Evolutionary conservation across 2,797 vertebrate species (phyloP).

Genomic region (Gymnoscopelus braueri): DNA sequence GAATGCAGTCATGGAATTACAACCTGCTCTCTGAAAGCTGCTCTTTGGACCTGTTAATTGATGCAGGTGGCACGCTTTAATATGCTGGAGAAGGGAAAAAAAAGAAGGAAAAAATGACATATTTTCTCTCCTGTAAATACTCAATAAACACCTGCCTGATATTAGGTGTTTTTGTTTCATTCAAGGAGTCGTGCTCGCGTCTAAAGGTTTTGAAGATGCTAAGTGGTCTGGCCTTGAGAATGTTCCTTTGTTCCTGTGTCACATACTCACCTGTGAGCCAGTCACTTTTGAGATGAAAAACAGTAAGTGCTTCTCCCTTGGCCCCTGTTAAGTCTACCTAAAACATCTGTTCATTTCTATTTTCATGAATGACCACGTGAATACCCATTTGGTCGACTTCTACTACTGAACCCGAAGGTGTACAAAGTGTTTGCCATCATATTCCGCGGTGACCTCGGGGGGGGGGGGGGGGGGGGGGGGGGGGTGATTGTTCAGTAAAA

Average conservation of each 20-base stretch:
- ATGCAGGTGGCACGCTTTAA: conserved; percentile 66
- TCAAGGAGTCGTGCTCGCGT: conserved; percentile 9
- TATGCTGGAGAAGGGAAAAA: conserved; percentile 39
- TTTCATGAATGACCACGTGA: too few relatives aligned
- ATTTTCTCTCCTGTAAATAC: conserved; percentile 49
- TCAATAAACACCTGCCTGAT: conserved; percentile 56
- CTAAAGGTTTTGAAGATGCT: conserved; percentile 23
- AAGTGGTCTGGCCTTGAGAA: conserved; percentile 3
- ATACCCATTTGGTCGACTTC: too few relatives aligned
- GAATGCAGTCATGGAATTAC: conserved; percentile 56
- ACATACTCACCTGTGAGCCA: too few relatives aligned
- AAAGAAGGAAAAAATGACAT: neutral
- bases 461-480: too few relatives aligned
- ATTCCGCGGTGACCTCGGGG: too few relatives aligned
- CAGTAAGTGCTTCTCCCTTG: too few relatives aligned
- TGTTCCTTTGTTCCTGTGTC: neutral
- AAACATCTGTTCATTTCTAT: too few relatives aligned
- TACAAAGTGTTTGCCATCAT: too few relatives aligned
- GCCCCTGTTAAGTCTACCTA: too few relatives aligned
- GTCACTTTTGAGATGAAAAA: too few relatives aligned
- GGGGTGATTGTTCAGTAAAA: too few relatives aligned
- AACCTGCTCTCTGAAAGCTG: conserved; percentile 59
- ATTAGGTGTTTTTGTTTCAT: conserved; percentile 25
- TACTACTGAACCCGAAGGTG: too few relatives aligned
- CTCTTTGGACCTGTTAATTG: conserved; percentile 60